Evolutionary conservation across 2,888 invertebrate species (phyloP).

Genomic region (Andrena bicolor): DNA sequence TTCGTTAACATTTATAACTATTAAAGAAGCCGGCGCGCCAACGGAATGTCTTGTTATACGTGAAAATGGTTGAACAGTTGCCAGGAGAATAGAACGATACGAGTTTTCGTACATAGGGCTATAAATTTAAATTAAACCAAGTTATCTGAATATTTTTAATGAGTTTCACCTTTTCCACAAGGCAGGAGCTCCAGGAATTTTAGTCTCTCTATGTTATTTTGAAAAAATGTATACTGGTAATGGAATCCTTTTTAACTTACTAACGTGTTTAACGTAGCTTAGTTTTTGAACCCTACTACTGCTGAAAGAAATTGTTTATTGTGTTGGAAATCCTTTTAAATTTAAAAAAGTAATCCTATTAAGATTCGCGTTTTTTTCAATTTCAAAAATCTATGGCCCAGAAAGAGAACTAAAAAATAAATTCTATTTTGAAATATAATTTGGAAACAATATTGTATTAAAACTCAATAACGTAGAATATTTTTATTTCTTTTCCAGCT

Average conservation of each 20-base stretch:
- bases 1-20: conserved; percentile 62
- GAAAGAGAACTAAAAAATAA: no score
- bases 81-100: conserved; percentile 22
- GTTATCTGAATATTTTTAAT: conserved; percentile 1
- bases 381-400: no score
- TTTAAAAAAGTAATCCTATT: not conserved
- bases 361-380: no score
- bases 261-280: no score
- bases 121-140: conserved; percentile 49
- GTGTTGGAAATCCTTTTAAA: not conserved
- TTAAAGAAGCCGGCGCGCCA: conserved; percentile 45
- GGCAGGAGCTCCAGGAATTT: not conserved
- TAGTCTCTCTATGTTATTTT: not conserved
- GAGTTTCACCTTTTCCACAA: not conserved
- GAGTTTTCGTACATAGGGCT: conserved; percentile 18
- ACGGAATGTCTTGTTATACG: conserved; percentile 27
- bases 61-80: conserved; percentile 51
- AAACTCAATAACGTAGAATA: not conserved
- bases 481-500: not conserved
- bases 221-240: not conserved
- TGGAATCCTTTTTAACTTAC: not conserved
- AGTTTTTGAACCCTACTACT: not conserved
- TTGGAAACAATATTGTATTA: no score
- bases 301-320: not conserved
- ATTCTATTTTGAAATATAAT: no score